Evolutionary conservation across 2,888 invertebrate species (phyloP), one percentile per base, ranked within the genome.

Genomic region (Perizoma affinitatum): DNA sequence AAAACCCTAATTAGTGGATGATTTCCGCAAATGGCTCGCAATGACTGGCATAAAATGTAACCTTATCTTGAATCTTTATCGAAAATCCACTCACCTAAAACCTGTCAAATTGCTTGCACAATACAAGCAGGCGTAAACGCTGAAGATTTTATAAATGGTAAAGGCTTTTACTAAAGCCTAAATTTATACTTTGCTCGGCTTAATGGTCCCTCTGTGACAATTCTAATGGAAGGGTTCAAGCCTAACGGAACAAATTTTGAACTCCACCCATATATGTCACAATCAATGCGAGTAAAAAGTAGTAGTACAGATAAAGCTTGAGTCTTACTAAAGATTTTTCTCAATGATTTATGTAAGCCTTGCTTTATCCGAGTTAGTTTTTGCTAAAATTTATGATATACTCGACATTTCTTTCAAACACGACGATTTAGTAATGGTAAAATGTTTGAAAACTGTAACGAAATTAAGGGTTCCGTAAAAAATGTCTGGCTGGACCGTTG

Each of bases 121-220:
- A 58, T 53, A 65, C 57, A 55, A 58, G 63, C 58, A 52, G 60
- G 54, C 56, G 63, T 70, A 68, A 63, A 65, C 61, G 66, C 65
- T 48, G 62, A 65, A 70, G 68, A 70, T 69, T 73, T 72, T 68
- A 62, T 71, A 68, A 71, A 73, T 67, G 71, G 70, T 63, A 68
- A 73, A 73, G 76, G 79, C 75, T 76, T 75, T 71, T 55, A 67
- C 63, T 62, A 72, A 78, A 82, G 82, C 66, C 64, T 62, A 72
- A 78, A 82, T 82, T 79, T 82, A 82, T 78, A 75, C 71, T 70
- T 73, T 69, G 50, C 72, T 66, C 66, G 65, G 70, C 72, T 73
- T 81, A 83, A 81, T 76, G 76, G 79, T 80, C 80, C 84, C 84
- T 64, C 59, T 72, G 81, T 78, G 77, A 75, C 78, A 75, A 77